phyloP scores from a whole-genome alignment of 2,113 vertebrate genomes.

The Zosterops lateralis region DNA sequence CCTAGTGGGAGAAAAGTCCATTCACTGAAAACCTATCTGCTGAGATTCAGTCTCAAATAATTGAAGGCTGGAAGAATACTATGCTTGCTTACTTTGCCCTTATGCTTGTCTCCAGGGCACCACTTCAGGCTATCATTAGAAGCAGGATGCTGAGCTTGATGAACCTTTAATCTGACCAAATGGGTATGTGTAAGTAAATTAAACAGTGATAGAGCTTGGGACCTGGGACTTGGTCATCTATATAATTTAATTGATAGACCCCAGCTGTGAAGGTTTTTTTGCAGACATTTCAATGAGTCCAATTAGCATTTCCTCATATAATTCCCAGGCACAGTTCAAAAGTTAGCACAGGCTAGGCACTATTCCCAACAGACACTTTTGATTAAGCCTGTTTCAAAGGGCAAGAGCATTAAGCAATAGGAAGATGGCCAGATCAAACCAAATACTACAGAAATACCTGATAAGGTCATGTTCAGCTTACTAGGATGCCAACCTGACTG shows the following conservation, averaged over 20 bases:
- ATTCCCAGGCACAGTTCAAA: background rate
- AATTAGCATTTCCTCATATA: background rate
- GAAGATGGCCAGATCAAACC: background rate
- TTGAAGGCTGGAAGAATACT: background rate
- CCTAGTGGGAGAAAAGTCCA: background rate
- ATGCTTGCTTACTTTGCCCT: background rate
- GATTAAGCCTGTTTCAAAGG: background rate
- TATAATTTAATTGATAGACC: background rate
- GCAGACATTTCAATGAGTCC: background rate
- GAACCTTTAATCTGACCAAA: constrained; percentile 44
- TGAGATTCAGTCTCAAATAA: background rate
- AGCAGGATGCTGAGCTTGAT: constrained; percentile 21
- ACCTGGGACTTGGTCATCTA: background rate
- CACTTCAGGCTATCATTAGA: constrained; percentile 15
- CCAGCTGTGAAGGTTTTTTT: constrained; percentile 22
- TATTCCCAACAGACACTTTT: background rate
- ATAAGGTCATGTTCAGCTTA: background rate
- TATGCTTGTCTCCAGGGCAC: background rate
- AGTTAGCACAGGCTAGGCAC: background rate
- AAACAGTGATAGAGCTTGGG: background rate
- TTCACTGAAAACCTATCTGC: background rate
- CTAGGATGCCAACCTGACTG: background rate
- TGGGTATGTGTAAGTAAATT: background rate
- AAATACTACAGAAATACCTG: background rate
- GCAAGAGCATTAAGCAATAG: background rate